These are phyloP conservation scores for Trichonephila inaurata DNA, from an alignment of 1,140 invertebrate genomes.

Conservation along the genomic window DNA sequence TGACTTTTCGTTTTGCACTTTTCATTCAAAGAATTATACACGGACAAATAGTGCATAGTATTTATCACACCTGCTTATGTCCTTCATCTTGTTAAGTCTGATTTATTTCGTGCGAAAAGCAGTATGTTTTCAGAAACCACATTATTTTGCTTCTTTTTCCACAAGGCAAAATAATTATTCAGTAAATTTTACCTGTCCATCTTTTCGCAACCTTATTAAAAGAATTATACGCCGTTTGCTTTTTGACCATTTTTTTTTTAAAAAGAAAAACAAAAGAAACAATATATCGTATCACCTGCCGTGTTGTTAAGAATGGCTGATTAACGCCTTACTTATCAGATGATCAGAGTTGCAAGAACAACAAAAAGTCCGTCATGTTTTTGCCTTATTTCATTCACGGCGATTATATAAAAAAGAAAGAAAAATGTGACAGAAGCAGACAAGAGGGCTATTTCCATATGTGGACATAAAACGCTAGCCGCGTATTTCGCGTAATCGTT, in stretches of 20 bases:
- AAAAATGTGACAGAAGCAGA: neutral
- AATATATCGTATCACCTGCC: neutral
- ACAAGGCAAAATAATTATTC: too few relatives aligned
- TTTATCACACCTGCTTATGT: too few relatives aligned
- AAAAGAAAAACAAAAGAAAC: neutral
- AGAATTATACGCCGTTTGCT: neutral
- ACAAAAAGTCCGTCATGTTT: neutral
- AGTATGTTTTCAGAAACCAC: too few relatives aligned
- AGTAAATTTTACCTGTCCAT: neutral
- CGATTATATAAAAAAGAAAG: neutral
- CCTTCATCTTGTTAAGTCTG: neutral
- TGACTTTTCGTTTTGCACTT: too few relatives aligned
- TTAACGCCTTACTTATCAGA: slow-evolving; percentile 20
- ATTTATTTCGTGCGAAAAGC: neutral
- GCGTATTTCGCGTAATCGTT: slow-evolving; percentile 30
- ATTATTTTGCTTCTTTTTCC: too few relatives aligned
- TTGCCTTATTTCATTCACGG: neutral
- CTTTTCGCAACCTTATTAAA: neutral
- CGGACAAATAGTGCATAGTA: too few relatives aligned
- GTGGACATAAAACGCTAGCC: slow-evolving; percentile 1
- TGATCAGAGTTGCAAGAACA: neutral
- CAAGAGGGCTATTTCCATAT: slow-evolving; percentile 14
- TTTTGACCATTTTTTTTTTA: too few relatives aligned
- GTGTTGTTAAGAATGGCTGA: neutral
- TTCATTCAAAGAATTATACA: too few relatives aligned